Conservation (phyloP, 2,888 invertebrate genomes). For the Vanessa cardui region DNA sequence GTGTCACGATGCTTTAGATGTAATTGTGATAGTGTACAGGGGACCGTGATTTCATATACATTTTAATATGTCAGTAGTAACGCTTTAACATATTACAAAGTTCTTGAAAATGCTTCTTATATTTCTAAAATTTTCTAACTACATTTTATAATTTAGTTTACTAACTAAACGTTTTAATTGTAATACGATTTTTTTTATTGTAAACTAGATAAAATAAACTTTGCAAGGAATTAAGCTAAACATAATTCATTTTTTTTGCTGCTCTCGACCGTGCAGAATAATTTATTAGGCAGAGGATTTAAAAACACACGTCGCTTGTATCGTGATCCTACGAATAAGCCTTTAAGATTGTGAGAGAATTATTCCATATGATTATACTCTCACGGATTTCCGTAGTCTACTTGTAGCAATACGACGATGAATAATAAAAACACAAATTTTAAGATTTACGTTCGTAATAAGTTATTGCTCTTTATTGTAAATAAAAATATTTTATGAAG, state of each 20-base stretch:
- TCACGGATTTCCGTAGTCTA: not conserved
- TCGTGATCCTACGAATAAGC: conserved; percentile 58
- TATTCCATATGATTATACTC: conserved; percentile 62
- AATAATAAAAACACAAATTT: not conserved
- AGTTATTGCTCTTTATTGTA: too few species aligned
- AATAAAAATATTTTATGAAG: too few species aligned
- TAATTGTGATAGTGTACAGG: conserved; percentile 36
- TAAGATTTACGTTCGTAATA: not conserved
- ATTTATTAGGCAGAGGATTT: conserved; percentile 78
- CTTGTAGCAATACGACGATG: not conserved
- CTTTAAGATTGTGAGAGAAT: conserved; percentile 78
- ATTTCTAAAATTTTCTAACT: too few species aligned
- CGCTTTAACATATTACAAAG: too few species aligned
- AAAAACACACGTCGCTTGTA: conserved; percentile 73
- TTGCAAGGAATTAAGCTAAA: conserved; percentile 33
- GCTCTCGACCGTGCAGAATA: conserved; percentile 67
- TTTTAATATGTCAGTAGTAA: not conserved
- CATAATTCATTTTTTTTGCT: conserved; percentile 59
- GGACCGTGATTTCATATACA: conserved; percentile 21
- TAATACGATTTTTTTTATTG: too few species aligned
- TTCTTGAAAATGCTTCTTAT: too few species aligned
- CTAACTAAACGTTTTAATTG: too few species aligned
- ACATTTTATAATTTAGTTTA: too few species aligned
- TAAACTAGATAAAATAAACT: too few species aligned
- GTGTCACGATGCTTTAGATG: conserved; percentile 40